These are phyloP conservation scores for Melipona quadrifasciata DNA, from an alignment of 1,140 invertebrate genomes.

Conservation along the genomic window DNA sequence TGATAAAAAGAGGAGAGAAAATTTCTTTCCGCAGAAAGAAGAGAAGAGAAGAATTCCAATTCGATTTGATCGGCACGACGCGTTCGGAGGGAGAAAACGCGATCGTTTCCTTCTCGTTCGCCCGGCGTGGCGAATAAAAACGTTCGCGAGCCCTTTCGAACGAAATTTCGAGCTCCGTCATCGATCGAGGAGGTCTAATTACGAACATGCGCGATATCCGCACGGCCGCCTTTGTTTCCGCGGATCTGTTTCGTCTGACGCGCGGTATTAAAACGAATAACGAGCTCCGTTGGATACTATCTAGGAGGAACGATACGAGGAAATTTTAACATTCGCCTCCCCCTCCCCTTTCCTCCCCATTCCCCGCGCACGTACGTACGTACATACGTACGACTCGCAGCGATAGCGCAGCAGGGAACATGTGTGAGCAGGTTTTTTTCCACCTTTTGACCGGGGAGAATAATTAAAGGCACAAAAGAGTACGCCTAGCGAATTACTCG, in stretches of 20 bases:
- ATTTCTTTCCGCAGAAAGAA: neutral
- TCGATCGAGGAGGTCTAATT: conserved; percentile 29
- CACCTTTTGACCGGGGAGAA: conserved; percentile 64
- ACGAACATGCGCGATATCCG: conserved; percentile 13
- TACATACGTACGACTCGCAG: conserved; percentile 17
- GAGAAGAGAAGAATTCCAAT: neutral
- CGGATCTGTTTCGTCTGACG: conserved; percentile 15
- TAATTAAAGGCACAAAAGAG: conserved; percentile 70
- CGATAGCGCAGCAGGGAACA: conserved; percentile 37
- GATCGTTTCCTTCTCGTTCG: neutral
- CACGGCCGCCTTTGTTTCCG: neutral
- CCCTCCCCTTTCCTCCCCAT: too few species aligned
- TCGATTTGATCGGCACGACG: neutral
- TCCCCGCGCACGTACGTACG: conserved; percentile 4
- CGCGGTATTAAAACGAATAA: conserved; percentile 48
- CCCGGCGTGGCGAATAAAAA: neutral
- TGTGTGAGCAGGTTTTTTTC: conserved; percentile 53
- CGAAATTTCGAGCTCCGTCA: neutral
- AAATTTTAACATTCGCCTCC: conserved; percentile 45
- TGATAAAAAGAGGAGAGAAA: neutral
- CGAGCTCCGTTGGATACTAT: conserved; percentile 48
- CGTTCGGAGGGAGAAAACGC: neutral
- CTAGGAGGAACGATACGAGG: conserved; percentile 56
- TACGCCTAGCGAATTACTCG: conserved; percentile 69
- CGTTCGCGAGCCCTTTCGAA: neutral